These are phyloP conservation scores for Scrobipalpa atriplicella DNA, from an alignment of 2,888 invertebrate species.

Conservation along the genomic window DNA sequence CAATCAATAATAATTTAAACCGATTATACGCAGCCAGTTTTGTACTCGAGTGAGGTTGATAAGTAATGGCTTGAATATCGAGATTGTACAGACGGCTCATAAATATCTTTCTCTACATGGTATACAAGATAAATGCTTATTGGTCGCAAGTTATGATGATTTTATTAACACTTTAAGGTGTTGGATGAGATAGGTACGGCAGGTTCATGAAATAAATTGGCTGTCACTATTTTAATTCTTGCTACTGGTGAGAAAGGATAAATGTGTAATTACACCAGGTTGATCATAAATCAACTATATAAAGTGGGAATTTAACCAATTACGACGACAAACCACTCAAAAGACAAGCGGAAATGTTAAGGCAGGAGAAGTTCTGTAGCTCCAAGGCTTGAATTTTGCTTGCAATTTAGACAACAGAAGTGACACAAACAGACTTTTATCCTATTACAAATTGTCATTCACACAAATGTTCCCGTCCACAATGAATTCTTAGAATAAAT, in stretches of 20 bases:
- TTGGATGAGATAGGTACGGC: not conserved
- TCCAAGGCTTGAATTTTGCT: not conserved
- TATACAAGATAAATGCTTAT: constrained; percentile 7
- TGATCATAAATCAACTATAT: not conserved
- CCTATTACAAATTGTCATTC: not conserved
- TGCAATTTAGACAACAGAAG: too few relatives aligned
- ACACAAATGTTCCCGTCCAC: too few relatives aligned
- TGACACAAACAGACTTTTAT: too few relatives aligned
- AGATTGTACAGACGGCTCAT: not conserved
- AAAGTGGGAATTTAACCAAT: not conserved
- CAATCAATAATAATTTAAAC: constrained; percentile 1
- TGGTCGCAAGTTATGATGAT: constrained; percentile 21
- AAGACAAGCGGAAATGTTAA: not conserved
- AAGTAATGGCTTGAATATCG: not conserved
- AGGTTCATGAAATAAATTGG: not conserved
- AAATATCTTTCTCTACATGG: constrained; percentile 6
- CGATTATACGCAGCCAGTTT: not conserved
- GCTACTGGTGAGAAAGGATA: not conserved
- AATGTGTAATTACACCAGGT: not conserved
- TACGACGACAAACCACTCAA: not conserved
- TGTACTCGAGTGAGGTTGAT: not conserved
- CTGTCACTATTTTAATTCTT: not conserved
- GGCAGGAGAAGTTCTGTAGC: not conserved
- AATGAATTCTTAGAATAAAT: constrained; percentile 23
- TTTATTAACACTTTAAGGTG: constrained; percentile 10